Conservation (phyloP, 2,113 vertebrate species). For the Lepidothrix coronata region DNA sequence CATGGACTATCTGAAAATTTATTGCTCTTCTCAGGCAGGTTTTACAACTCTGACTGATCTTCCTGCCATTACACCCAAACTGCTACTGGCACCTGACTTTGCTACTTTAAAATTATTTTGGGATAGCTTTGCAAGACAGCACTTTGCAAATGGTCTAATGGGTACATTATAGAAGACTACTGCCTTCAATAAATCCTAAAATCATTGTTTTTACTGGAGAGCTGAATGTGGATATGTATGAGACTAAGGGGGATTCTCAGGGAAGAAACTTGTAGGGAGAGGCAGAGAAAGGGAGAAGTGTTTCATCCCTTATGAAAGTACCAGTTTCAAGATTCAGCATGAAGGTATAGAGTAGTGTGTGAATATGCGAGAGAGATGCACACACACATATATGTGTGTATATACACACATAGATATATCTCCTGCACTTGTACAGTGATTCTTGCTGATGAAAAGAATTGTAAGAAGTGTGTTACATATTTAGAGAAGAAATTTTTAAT, state of each 20-base stretch:
- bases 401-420: rapidly evolving
- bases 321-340: not conserved
- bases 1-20: not conserved
- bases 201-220: not conserved
- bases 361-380: not conserved
- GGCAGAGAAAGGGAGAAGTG: not conserved
- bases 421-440: not conserved
- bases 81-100: not conserved
- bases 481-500: not conserved
- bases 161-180: not conserved
- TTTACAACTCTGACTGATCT: not conserved
- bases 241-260: not conserved
- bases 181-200: not conserved
- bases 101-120: not conserved
- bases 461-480: not conserved
- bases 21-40: not conserved
- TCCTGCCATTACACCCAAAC: not conserved
- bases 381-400: no score
- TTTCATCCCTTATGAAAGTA: not conserved
- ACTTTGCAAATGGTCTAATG: not conserved
- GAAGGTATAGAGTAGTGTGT: not conserved
- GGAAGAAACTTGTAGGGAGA: not conserved
- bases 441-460: not conserved
- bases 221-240: not conserved
- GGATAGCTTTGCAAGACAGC: not conserved